Evolutionary conservation across 2,113 vertebrate genomes (phyloP), one percentile per base, ranked within the genome.

Genomic region (Ochotona curzoniae): DNA sequence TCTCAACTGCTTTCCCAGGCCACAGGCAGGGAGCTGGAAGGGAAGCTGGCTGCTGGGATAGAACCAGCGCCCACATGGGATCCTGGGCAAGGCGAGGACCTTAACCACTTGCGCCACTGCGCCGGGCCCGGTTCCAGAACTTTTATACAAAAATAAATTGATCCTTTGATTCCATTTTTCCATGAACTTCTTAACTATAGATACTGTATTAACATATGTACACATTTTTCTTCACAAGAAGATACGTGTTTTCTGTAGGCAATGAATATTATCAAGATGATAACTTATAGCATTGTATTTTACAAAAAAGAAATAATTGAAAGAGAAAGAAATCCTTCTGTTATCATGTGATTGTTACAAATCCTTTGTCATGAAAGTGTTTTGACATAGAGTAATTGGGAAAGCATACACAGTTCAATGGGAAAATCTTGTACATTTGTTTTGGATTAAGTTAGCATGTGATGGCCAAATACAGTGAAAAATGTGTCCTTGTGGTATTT

Each of bases 361-460:
- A 60, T 61, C 21, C 67, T 75, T 93, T 18, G 15, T 21, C 13
- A 47, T 21, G 87, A 71, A 85, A 67, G 14, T 2, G 18, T 81
- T 78, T 71, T 30, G 57, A 93, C 82, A 30, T n/a, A 71, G 93
- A 95, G 93, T 91, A 87, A 73, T 4, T 44, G 13, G 26, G 44
- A 76, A 79, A 60, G 35, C 38, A 64, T 18, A 30, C 25, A 5
- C n/a, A 17, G 49, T 63, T 75, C 75, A 23, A 49, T 26, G 35
- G 35, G 21, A 15, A 67, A 89, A 44, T 83, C 93, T 92, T 90
- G 70, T 91, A 71, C 51, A 74, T 87, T 95, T 94, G 78, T 92
- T 95, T 23, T 81, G 81, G 93, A 82, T 87, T 92, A 89, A 35
- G 75, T 69, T 20, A 80, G 78, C 80, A 91, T 28, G 63, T 4